Conservation (phyloP, 2,888 invertebrate species). For the Nemapogon koenigi region DNA sequence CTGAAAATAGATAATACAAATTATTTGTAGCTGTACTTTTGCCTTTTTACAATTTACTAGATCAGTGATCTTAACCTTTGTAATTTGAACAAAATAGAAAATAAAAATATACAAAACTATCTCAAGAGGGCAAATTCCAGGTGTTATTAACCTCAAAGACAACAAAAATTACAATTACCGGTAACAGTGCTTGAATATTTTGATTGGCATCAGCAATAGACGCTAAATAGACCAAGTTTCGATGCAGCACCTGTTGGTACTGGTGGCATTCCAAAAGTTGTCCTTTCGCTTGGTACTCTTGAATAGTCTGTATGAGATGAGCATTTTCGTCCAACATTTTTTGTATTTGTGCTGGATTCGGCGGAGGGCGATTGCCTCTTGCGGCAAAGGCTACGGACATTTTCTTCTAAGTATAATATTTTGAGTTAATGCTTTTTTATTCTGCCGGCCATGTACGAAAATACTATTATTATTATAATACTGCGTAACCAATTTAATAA, state of each 20-base stretch:
- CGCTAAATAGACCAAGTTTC: constrained; percentile 95
- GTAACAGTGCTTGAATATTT: constrained; percentile 87
- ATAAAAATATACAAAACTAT: not conserved
- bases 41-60: no score
- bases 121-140: not conserved
- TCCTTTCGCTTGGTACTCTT: constrained; percentile 95
- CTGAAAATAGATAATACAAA: constrained; percentile 47
- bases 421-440: no score
- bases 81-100: not conserved
- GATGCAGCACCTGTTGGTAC: constrained; percentile 92
- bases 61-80: not conserved
- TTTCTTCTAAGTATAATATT: no score
- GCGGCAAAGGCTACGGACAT: constrained; percentile 81
- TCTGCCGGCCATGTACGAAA: no score
- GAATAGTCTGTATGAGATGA: constrained; percentile 94
- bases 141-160: not conserved
- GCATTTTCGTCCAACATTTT: constrained; percentile 98
- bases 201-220: constrained; percentile 96
- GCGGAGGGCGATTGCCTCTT: constrained; percentile 75
- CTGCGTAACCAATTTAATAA: no score
- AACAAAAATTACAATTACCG: constrained; percentile 66
- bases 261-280: constrained; percentile 92
- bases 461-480: no score
- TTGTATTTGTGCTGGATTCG: constrained; percentile 86
- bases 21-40: no score